Conservation (phyloP, 2,113 vertebrate genomes). For the Larimichthys polyactis region DNA sequence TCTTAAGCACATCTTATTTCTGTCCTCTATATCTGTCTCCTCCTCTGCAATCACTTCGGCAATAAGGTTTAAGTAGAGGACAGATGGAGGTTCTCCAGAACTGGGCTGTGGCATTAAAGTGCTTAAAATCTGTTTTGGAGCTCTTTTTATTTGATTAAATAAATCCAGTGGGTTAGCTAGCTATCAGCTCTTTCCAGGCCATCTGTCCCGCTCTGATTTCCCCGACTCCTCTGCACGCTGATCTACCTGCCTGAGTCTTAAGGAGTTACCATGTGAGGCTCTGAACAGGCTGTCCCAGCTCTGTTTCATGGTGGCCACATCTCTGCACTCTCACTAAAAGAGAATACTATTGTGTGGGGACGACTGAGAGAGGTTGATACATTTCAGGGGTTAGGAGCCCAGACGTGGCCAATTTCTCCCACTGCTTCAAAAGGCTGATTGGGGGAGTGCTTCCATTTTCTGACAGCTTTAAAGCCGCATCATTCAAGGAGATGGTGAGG, state of each 20-base stretch:
- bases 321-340: conserved; percentile 36
- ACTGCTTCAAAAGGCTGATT: conserved; percentile 58
- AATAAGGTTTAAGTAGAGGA: conserved; percentile 55
- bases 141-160: conserved; percentile 71
- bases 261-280: conserved; percentile 39
- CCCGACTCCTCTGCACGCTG: conserved; percentile 49
- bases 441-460: conserved; percentile 63
- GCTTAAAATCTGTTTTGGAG: conserved; percentile 67
- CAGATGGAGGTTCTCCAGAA: conserved; percentile 69
- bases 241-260: conserved; percentile 58
- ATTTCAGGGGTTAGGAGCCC: conserved; percentile 61
- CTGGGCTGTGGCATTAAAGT: conserved; percentile 64
- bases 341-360: conserved; percentile 39
- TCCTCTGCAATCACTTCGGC: conserved; percentile 25
- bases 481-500: conserved; percentile 54
- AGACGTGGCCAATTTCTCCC: conserved; percentile 66
- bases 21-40: conserved; percentile 17
- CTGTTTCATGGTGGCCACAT: conserved; percentile 43
- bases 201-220: conserved; percentile 71
- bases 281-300: conserved; percentile 36
- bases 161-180: conserved; percentile 66
- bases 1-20: conserved; percentile 43
- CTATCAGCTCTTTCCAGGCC: conserved; percentile 73
- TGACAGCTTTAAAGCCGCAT: conserved; percentile 62
- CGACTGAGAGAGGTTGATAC: conserved; percentile 51